A percentile compares a stretch with the other conserved stretches of the same genome.
Evolutionary conservation across 2,797 vertebrate species (phyloP).

Genomic region (Eremophila alpestris): DNA sequence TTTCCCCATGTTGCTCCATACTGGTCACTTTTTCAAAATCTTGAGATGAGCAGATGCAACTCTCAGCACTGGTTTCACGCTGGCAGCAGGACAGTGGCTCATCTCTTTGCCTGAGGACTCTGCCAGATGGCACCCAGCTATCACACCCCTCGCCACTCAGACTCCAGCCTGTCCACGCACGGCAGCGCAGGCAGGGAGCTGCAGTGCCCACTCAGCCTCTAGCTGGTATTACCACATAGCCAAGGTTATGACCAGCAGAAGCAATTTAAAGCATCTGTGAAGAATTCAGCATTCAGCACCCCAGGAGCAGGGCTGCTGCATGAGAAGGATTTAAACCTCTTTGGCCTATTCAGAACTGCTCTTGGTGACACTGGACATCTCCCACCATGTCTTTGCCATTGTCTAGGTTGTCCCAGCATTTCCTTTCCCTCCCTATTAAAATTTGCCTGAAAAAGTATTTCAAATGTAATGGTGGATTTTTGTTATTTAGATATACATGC

Average conservation of each 20-base stretch:
- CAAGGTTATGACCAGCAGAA: neutral
- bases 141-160: neutral
- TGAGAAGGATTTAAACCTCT: neutral
- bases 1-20: neutral
- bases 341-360: neutral
- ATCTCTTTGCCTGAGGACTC: neutral
- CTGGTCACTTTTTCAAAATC: neutral
- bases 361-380: neutral
- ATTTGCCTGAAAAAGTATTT: neutral
- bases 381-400: neutral
- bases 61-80: neutral
- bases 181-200: neutral
- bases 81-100: slow-evolving; percentile 23
- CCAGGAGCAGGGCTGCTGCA: neutral
- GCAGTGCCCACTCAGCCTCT: neutral
- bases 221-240: neutral
- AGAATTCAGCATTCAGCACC: neutral
- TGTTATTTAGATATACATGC: neutral
- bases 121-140: slow-evolving; percentile 15
- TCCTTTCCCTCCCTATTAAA: neutral
- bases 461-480: neutral
- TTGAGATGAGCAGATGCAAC: slow-evolving; percentile 13
- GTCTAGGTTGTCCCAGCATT: neutral
- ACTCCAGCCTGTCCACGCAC: neutral
- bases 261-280: neutral